A percentile compares a stretch with the other conserved stretches of the same genome.
These are phyloP conservation scores for Sinhomidia bicolor DNA, from an alignment of 2,888 invertebrate species.

Conservation along the genomic window DNA sequence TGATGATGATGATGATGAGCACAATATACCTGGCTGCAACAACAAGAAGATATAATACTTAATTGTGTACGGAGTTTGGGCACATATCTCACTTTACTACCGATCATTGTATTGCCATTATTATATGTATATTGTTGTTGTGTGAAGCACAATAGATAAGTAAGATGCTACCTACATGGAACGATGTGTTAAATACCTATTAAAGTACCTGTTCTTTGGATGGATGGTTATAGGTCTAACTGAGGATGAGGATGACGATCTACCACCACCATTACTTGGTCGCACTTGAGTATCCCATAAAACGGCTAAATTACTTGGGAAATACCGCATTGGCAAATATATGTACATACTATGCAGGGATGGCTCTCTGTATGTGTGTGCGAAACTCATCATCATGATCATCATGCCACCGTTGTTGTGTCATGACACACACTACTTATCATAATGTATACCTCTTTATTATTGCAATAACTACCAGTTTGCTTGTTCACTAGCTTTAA, in stretches of 20 bases:
- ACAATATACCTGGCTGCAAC: too few relatives aligned
- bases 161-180: conserved; percentile 3
- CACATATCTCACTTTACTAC: conserved; percentile 26
- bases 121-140: too few relatives aligned
- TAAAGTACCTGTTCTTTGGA: conserved; percentile 43
- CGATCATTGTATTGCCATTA: conserved; percentile 27
- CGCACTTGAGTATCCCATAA: conserved; percentile 33
- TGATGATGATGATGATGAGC: too few relatives aligned
- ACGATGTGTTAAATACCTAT: background rate
- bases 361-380: background rate
- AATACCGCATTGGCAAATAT: conserved; percentile 19
- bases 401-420: conserved; percentile 35
- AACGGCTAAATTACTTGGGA: conserved; percentile 48
- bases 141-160: background rate
- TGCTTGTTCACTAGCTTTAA: conserved; percentile 16
- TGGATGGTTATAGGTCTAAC: background rate
- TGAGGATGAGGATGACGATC: conserved; percentile 16
- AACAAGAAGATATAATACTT: background rate
- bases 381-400: background rate
- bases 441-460: conserved; percentile 38
- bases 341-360: background rate
- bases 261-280: conserved; percentile 29
- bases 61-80: background rate
- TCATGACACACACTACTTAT: conserved; percentile 37
- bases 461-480: conserved; percentile 38